Conservation (phyloP, 2,797 vertebrate species). For the Enteromius afrohamiltoni region DNA sequence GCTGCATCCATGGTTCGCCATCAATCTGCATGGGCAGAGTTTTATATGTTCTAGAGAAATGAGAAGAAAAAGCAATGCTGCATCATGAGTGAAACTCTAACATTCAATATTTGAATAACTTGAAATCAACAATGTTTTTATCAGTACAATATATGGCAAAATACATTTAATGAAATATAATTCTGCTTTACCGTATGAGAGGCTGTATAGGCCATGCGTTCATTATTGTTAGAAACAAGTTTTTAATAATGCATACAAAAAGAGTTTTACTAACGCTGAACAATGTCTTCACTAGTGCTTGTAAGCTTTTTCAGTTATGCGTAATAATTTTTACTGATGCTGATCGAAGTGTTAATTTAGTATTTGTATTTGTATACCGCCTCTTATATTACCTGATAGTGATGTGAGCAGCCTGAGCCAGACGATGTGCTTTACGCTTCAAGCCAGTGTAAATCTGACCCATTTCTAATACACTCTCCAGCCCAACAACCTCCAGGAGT, state of each 20-base stretch:
- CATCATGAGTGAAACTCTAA: not conserved
- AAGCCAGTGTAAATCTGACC: slow-evolving; percentile 92
- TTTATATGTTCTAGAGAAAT: slow-evolving; percentile 81
- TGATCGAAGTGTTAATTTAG: not conserved
- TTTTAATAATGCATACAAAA: not conserved
- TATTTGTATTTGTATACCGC: not conserved
- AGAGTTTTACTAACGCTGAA: not conserved
- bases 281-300: not conserved
- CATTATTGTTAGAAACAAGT: not conserved
- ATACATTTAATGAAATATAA: not conserved
- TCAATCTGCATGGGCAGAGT: slow-evolving; percentile 94
- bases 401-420: slow-evolving; percentile 87
- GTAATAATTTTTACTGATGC: not conserved
- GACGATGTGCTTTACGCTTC: slow-evolving; percentile 85
- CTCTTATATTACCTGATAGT: slow-evolving; percentile 76
- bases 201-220: not conserved
- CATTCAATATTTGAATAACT: not conserved
- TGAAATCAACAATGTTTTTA: not conserved
- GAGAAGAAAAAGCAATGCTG: not conserved
- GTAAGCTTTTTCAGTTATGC: not conserved
- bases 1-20: slow-evolving; percentile 94
- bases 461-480: slow-evolving; percentile 89
- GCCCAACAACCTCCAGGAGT: slow-evolving; percentile 87
- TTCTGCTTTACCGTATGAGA: slow-evolving; percentile 55
- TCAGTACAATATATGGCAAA: not conserved